A percentile compares a stretch with the other conserved stretches of the same genome.
Evolutionary conservation across 2,113 vertebrate genomes (phyloP).

Genomic region (Plectropomus leopardus): DNA sequence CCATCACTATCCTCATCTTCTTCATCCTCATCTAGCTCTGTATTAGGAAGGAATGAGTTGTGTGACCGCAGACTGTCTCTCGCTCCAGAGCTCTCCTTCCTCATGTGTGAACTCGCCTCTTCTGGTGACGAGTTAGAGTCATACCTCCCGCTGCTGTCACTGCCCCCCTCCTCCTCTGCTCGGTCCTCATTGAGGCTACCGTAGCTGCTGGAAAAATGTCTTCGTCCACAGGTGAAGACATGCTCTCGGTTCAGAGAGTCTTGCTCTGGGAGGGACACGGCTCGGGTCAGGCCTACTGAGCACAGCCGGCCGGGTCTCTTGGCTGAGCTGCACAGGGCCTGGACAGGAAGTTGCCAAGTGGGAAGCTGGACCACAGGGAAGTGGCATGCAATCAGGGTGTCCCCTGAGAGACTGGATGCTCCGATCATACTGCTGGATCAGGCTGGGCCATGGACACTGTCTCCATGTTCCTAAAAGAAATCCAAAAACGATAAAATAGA

Average conservation of each 20-base stretch:
- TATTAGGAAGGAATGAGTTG: conserved; percentile 90
- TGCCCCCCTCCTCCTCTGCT: conserved; percentile 73
- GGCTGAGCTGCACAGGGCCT: conserved; percentile 82
- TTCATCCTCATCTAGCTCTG: conserved; percentile 84
- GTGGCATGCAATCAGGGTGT: conserved; percentile 94
- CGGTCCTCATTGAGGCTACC: conserved; percentile 72
- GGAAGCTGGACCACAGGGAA: conserved; percentile 92
- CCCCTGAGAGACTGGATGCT: conserved; percentile 91
- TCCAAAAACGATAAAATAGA: conserved; percentile 31
- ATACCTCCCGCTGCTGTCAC: conserved; percentile 73
- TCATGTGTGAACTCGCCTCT: conserved; percentile 67
- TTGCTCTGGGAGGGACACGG: conserved; percentile 87
- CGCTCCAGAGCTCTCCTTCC: conserved; percentile 75
- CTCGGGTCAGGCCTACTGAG: conserved; percentile 82
- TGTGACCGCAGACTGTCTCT: conserved; percentile 70
- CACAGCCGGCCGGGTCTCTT: conserved; percentile 88
- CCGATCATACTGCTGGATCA: conserved; percentile 88
- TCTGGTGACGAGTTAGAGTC: conserved; percentile 74
- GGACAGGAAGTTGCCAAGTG: conserved; percentile 89
- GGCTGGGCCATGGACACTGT: conserved; percentile 2
- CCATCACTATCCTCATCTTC: conserved; percentile 83
- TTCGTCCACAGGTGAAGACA: conserved; percentile 83
- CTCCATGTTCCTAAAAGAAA: conserved; percentile 47
- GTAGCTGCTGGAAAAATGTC: conserved; percentile 81
- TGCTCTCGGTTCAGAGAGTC: conserved; percentile 88